Evolutionary conservation across 1,140 invertebrate genomes (phyloP).

Genomic region (Apocrypta bakeri): DNA sequence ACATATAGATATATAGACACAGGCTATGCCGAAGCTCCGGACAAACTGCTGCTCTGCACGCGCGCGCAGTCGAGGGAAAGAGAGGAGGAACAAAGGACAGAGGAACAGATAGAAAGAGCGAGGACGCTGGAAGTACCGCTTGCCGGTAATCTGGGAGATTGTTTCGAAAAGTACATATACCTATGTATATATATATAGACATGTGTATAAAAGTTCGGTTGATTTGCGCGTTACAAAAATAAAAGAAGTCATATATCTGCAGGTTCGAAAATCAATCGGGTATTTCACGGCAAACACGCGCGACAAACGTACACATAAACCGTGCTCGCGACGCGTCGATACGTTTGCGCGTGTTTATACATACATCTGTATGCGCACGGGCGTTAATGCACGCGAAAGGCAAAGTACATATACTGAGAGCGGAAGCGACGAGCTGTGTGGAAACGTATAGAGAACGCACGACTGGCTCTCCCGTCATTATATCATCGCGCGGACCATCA

Average conservation of each 20-base stretch:
- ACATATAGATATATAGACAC: constrained; percentile 28
- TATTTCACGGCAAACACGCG: neutral
- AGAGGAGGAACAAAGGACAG: neutral
- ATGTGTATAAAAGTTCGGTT: too few species aligned
- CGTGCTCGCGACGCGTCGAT: neutral
- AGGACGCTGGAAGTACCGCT: neutral
- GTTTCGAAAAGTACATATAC: neutral
- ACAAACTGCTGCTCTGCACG: neutral
- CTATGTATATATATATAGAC: too few species aligned
- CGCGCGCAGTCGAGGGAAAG: neutral
- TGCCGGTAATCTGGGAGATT: neutral
- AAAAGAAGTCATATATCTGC: neutral
- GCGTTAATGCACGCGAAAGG: constrained; percentile 17
- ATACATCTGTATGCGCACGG: constrained; percentile 23
- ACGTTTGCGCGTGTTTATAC: neutral
- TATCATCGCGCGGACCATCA: constrained; percentile 8
- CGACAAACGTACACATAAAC: neutral
- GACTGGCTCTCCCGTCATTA: constrained; percentile 1
- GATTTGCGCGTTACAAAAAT: neutral
- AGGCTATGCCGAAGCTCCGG: constrained; percentile 27
- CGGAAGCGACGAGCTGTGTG: constrained; percentile 6
- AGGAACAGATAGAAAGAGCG: neutral
- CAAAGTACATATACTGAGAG: neutral
- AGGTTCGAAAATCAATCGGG: neutral
- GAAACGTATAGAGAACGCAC: constrained; percentile 7